A percentile compares a stretch with the other conserved stretches of the same genome.
phyloP scores from a whole-genome alignment of 2,888 invertebrate genomes.

The Drosophila stalkeri region DNA sequence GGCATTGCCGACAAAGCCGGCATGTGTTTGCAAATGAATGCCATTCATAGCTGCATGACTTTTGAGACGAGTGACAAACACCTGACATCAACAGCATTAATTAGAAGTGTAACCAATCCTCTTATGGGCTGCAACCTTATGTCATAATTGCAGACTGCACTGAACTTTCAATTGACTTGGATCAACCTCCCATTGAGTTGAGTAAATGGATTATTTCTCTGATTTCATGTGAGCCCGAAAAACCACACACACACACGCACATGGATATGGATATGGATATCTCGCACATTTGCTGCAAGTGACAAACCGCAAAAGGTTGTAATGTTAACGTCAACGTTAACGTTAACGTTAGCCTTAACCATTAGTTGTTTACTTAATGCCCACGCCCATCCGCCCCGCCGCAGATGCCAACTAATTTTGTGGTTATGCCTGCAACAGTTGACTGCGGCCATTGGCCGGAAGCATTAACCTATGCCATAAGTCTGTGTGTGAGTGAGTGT shows the following conservation, averaged over 20 bases:
- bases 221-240: slow-evolving; percentile 29
- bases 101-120: slow-evolving; percentile 19
- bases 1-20: neutral
- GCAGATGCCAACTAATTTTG: slow-evolving; percentile 79
- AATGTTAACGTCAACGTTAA: slow-evolving; percentile 62
- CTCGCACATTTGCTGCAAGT: slow-evolving; percentile 58
- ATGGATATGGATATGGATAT: neutral
- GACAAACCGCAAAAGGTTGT: slow-evolving; percentile 77
- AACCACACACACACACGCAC: slow-evolving; percentile 25
- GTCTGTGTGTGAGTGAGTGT: neutral
- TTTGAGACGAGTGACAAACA: neutral
- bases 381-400: slow-evolving; percentile 62
- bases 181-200: slow-evolving; percentile 30
- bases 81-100: slow-evolving; percentile 27
- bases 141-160: slow-evolving; percentile 3
- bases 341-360: slow-evolving; percentile 66
- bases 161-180: slow-evolving; percentile 1
- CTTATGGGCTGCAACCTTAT: neutral
- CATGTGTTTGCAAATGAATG: slow-evolving; percentile 2
- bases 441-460: slow-evolving; percentile 14
- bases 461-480: slow-evolving; percentile 4
- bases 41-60: neutral
- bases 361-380: slow-evolving; percentile 72
- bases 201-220: slow-evolving; percentile 13
- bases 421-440: slow-evolving; percentile 73